Base-by-base conservation (phyloP, 2,113 vertebrate species). In the Cricetomys ansorgei region DNA sequence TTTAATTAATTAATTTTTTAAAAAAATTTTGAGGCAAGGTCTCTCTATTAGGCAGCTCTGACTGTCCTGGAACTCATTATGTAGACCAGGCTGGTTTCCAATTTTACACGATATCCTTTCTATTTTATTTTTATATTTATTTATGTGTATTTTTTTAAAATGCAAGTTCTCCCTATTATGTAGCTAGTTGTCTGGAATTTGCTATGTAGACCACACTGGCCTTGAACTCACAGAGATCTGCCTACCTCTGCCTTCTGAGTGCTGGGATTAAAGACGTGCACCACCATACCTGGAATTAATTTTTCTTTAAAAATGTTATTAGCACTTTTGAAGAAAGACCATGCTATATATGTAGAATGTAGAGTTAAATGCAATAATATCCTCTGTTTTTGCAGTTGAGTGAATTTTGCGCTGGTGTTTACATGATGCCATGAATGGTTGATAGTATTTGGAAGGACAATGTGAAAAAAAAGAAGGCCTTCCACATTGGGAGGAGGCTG, bases 241-340 rank as follows among this genome's bases (percentile, higher is more conserved):
- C 13, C n/a, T 83, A 7, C 25, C 57, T 43, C 27, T 83, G 57
- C 80, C 40, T 83, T 7, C 15, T 0, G 2, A 62, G n/a, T 19
- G 3, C 57, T 83, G n/a, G 25, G 13, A 62, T 43, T 62, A 83
- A 62, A 62, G 57, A 15, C 40, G 7, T 62, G 27, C 3, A 43
- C n/a, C 55, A 83, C 13, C n/a, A 83, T 62, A 43, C 7, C 25
- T 83, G 80, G 80, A n/a, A 43, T 87, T 96, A 27, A 48, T 64
- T 96, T 96, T 87, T 88, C 40, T 43, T 88, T 91, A 89, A 17
- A 45, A 77, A 43, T 64, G n/a, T 50, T 87, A 69, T 64, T 81
- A 64, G 57, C 81, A 70, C 6, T 70, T 79, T 96, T 94, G 67
- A 91, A n/a, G 3, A 59, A 89, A 72, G 57, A 69, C 34, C 29